These are phyloP conservation scores for Oscheius sp. DNA, from an alignment of 2,888 invertebrate species.

Conservation along the genomic window DNA sequence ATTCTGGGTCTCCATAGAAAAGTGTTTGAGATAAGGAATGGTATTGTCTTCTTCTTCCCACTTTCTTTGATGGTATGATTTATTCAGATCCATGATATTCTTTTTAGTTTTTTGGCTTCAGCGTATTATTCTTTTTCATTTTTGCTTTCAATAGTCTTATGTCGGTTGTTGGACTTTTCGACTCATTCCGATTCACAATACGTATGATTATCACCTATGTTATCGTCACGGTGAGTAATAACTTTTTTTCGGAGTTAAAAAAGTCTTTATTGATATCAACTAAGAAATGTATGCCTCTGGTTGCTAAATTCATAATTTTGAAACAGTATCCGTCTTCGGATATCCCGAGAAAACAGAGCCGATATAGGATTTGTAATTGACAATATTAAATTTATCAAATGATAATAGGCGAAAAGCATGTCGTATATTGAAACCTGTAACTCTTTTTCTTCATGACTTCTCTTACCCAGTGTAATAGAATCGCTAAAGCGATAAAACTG, in stretches of 20 bases:
- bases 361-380: slow-evolving; percentile 29
- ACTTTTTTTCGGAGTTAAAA: neutral
- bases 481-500: slow-evolving; percentile 14
- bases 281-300: slow-evolving; percentile 23
- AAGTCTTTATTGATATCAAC: neutral
- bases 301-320: slow-evolving; percentile 24
- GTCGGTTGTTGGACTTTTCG: slow-evolving; percentile 47
- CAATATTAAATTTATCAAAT: slow-evolving; percentile 26
- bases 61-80: slow-evolving; percentile 36
- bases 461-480: slow-evolving; percentile 29
- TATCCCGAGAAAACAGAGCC: slow-evolving; percentile 30
- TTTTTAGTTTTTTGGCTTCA: slow-evolving; percentile 44
- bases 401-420: slow-evolving; percentile 31
- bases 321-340: slow-evolving; percentile 28
- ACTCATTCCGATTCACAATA: slow-evolving; percentile 48
- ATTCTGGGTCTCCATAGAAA: slow-evolving; percentile 42
- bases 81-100: neutral
- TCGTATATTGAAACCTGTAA: slow-evolving; percentile 21
- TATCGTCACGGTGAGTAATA: slow-evolving; percentile 47
- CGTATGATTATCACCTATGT: slow-evolving; percentile 44
- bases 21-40: slow-evolving; percentile 8
- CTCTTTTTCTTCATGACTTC: neutral
- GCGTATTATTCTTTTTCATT: slow-evolving; percentile 40
- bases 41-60: slow-evolving; percentile 35
- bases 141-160: slow-evolving; percentile 45